Conservation (phyloP, 2,888 invertebrate genomes). For the Nasonovia ribisnigri region DNA sequence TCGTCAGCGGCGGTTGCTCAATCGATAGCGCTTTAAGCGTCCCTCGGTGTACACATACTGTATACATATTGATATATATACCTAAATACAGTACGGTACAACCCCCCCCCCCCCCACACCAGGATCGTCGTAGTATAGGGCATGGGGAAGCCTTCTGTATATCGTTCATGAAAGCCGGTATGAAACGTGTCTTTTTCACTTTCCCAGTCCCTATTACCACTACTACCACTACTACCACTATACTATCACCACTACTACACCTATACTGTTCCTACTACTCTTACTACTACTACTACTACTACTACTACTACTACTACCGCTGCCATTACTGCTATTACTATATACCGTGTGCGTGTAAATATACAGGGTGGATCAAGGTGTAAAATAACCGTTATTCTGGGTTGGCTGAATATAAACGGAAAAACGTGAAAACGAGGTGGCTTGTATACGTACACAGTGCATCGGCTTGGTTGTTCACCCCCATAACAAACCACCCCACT, state of each 20-base stretch:
- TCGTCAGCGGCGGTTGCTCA: constrained; percentile 37
- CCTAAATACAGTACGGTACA: background rate
- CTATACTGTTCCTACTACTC: background rate
- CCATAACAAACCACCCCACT: background rate
- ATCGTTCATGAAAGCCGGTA: background rate
- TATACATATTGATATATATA: background rate
- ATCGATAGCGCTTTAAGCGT: constrained; percentile 59
- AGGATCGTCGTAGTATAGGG: background rate
- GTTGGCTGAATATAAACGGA: background rate
- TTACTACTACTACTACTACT: background rate
- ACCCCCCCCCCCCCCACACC: background rate
- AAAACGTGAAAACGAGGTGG: background rate
- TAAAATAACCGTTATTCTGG: background rate
- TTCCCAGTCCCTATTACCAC: constrained; percentile 13
- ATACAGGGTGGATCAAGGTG: background rate
- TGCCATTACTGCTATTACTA: background rate
- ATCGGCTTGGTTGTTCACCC: background rate
- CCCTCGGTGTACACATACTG: constrained; percentile 8
- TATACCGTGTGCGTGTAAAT: background rate
- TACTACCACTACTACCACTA: background rate
- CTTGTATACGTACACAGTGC: background rate
- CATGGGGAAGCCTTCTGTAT: constrained; percentile 4
- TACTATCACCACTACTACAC: background rate
- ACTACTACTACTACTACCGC: background rate
- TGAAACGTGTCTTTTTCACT: constrained; percentile 53